Conservation (phyloP, 2,888 invertebrate species). For the Caenorhabditis afra region DNA sequence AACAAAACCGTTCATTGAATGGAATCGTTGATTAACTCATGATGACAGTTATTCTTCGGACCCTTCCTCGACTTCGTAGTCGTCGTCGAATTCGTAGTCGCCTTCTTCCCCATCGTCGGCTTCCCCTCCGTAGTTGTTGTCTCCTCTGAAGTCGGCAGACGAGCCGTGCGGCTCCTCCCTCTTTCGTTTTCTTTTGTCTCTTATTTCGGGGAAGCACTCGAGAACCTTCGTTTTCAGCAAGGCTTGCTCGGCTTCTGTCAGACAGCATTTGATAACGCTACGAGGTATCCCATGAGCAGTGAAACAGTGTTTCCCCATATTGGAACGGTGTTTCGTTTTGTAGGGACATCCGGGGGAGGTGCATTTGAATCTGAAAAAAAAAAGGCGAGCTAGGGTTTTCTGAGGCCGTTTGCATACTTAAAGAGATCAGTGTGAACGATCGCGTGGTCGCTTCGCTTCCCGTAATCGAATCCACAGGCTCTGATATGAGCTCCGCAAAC, state of each 20-base stretch:
- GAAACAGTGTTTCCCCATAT: conserved; percentile 24
- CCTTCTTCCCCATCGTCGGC: not conserved
- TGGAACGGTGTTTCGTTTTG: conserved; percentile 43
- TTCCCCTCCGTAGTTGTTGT: too few species aligned
- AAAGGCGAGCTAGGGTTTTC: not conserved
- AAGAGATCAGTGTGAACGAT: conserved; percentile 36
- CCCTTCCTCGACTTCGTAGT: conserved; percentile 1
- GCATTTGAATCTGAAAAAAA: conserved; percentile 40
- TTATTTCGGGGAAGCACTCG: conserved; percentile 47
- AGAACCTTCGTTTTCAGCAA: conserved; percentile 18
- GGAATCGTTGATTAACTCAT: not conserved
- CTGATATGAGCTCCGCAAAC: conserved; percentile 30
- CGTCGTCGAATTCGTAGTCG: not conserved
- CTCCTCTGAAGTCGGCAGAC: too few species aligned
- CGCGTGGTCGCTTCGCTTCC: conserved; percentile 42
- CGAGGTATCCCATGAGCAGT: conserved; percentile 7
- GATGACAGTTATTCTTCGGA: not conserved
- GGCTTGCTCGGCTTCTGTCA: conserved; percentile 9
- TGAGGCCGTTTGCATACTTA: conserved; percentile 10
- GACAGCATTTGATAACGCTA: conserved; percentile 5
- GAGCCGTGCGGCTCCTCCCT: too few species aligned
- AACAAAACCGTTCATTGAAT: too few species aligned
- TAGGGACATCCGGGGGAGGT: conserved; percentile 13
- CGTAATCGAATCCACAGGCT: conserved; percentile 22
- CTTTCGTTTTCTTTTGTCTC: not conserved